These are phyloP conservation scores for Leptobrachium leishanense DNA, from an alignment of 2,113 vertebrate species.

Conservation along the genomic window DNA sequence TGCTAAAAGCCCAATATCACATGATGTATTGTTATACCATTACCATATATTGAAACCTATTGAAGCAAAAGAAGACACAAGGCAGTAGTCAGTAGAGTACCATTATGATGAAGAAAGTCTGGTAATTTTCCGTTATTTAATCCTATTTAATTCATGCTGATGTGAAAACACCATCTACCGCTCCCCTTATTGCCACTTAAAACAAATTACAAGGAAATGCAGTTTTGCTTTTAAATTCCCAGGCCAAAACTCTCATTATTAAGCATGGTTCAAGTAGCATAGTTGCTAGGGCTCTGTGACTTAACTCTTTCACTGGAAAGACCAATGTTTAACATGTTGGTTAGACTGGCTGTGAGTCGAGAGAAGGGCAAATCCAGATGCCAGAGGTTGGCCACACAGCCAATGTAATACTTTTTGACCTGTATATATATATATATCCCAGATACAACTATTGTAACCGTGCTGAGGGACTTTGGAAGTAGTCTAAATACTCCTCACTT, in stretches of 20 bases:
- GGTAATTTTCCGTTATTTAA: slow-evolving; percentile 51
- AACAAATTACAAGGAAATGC: slow-evolving; percentile 54
- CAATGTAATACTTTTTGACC: too few species aligned
- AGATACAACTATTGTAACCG: too few species aligned
- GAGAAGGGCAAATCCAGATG: too few species aligned
- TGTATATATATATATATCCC: too few species aligned
- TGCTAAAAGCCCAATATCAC: neutral
- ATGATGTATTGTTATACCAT: slow-evolving; percentile 2
- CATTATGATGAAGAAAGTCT: slow-evolving; percentile 48
- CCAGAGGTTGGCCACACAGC: too few species aligned
- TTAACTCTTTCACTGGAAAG: too few species aligned
- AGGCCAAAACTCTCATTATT: slow-evolving; percentile 51
- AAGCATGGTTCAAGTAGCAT: neutral
- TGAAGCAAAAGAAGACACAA: slow-evolving; percentile 28
- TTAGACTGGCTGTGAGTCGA: too few species aligned
- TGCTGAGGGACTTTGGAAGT: too few species aligned
- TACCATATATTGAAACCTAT: slow-evolving; percentile 23
- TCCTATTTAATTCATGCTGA: slow-evolving; percentile 52
- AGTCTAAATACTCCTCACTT: too few species aligned
- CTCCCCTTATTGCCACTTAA: slow-evolving; percentile 56
- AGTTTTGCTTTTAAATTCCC: slow-evolving; percentile 59
- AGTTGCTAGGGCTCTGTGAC: too few species aligned
- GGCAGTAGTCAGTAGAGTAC: slow-evolving; percentile 19
- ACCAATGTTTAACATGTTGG: too few species aligned
- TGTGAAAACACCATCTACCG: slow-evolving; percentile 40